phyloP scores from a whole-genome alignment of 2,888 invertebrate species.

The Carabus problematicus region DNA sequence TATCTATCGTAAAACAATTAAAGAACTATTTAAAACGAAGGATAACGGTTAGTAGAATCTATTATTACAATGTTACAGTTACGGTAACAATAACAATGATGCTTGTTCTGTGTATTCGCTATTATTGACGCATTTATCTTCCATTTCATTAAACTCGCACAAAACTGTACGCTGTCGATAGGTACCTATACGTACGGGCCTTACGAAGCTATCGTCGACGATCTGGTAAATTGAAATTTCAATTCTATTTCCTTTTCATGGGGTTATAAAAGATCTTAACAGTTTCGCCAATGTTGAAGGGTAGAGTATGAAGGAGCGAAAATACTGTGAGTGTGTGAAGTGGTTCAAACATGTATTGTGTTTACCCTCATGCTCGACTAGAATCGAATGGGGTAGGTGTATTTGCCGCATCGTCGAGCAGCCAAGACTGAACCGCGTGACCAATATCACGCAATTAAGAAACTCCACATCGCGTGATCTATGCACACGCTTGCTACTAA shows the following conservation, averaged over 20 bases:
- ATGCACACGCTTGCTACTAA: background rate
- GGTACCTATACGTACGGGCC: background rate
- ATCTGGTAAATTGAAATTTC: slow-evolving; percentile 16
- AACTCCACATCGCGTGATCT: slow-evolving; percentile 32
- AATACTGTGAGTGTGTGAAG: background rate
- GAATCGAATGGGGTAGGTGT: background rate
- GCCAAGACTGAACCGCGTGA: slow-evolving; percentile 3
- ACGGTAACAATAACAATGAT: no score
- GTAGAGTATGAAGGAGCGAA: background rate
- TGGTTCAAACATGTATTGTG: background rate
- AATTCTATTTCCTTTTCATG: slow-evolving; percentile 7
- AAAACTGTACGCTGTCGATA: no score
- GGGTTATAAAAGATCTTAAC: slow-evolving; percentile 3
- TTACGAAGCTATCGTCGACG: background rate
- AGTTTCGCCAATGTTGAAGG: background rate
- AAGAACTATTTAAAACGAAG: no score
- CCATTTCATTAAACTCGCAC: slow-evolving; percentile 6
- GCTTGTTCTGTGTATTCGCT: no score
- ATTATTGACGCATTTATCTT: background rate
- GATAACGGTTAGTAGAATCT: no score
- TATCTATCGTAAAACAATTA: no score
- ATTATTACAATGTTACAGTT: no score
- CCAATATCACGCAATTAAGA: slow-evolving; percentile 34
- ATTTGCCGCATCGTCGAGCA: slow-evolving; percentile 6
- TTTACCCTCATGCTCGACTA: background rate